These are phyloP conservation scores for Lamprologus ornatipinnis DNA, from an alignment of 2,113 vertebrate genomes.

Conservation along the genomic window DNA sequence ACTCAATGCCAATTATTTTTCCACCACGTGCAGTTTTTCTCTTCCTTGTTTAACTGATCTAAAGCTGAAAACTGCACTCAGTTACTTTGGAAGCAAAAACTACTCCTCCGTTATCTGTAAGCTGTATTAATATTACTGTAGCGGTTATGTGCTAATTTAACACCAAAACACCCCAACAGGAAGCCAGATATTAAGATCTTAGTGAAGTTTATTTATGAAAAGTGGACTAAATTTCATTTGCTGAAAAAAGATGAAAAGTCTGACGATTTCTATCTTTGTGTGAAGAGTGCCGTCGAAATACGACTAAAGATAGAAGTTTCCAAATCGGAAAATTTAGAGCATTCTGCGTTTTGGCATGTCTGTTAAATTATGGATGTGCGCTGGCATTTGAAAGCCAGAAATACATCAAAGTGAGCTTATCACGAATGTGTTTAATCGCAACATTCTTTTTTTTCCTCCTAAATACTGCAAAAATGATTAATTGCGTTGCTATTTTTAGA, in stretches of 20 bases:
- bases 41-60: background rate
- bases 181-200: background rate
- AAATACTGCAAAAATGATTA: background rate
- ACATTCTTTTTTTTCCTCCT: rapidly evolving
- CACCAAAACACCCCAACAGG: background rate
- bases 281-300: background rate
- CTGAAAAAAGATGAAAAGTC: background rate
- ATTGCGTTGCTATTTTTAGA: background rate
- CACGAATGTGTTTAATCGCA: background rate
- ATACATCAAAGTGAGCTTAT: background rate
- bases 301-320: background rate
- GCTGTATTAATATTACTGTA: background rate
- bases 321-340: background rate
- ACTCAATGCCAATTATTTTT: conserved; percentile 31
- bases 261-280: rapidly evolving
- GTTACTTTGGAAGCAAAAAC: background rate
- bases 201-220: background rate
- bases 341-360: background rate
- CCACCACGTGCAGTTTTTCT: background rate
- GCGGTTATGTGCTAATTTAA: background rate
- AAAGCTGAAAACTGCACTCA: background rate
- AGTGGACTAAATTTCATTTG: background rate
- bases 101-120: background rate
- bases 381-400: background rate
- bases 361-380: background rate